A percentile compares a stretch with the other conserved stretches of the same genome.
Evolutionary conservation across 2,113 vertebrate species (phyloP).

Genomic region (Choloepus hoffmanni): DNA sequence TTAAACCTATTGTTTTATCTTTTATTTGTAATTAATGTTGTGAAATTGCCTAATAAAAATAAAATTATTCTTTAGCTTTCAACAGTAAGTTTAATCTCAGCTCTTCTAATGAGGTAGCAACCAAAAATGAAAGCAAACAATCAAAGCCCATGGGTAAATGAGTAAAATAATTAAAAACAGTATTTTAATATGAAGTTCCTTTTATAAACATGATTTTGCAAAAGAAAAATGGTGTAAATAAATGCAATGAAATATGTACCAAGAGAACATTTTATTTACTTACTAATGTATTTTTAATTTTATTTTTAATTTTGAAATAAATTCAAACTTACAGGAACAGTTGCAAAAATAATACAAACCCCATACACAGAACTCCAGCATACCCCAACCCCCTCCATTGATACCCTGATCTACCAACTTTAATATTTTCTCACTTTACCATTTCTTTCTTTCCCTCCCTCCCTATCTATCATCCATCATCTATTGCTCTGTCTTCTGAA

Average conservation of each 20-base stretch:
- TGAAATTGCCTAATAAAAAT: background rate
- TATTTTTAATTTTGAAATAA: too few species aligned
- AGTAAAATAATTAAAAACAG: background rate
- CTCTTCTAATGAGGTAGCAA: background rate
- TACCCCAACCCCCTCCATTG: too few species aligned
- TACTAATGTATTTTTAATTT: too few species aligned
- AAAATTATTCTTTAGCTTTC: slow-evolving; percentile 52
- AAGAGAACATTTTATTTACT: slow-evolving; percentile 45
- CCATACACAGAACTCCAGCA: too few species aligned
- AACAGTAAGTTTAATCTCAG: background rate
- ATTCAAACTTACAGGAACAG: too few species aligned
- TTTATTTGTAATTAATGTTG: background rate
- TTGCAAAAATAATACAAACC: too few species aligned
- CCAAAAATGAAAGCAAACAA: background rate
- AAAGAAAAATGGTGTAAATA: slow-evolving; percentile 49
- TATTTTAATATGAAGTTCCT: background rate
- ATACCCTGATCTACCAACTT: too few species aligned
- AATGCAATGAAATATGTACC: slow-evolving; percentile 57
- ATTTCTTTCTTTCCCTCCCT: too few species aligned
- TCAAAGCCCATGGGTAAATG: background rate
- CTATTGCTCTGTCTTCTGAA: too few species aligned
- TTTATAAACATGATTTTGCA: background rate
- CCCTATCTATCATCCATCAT: too few species aligned
- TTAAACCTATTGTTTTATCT: background rate
- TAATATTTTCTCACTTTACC: too few species aligned